Evolutionary conservation across 2,113 vertebrate genomes (phyloP).

Genomic region (Oxyruncus cristatus): DNA sequence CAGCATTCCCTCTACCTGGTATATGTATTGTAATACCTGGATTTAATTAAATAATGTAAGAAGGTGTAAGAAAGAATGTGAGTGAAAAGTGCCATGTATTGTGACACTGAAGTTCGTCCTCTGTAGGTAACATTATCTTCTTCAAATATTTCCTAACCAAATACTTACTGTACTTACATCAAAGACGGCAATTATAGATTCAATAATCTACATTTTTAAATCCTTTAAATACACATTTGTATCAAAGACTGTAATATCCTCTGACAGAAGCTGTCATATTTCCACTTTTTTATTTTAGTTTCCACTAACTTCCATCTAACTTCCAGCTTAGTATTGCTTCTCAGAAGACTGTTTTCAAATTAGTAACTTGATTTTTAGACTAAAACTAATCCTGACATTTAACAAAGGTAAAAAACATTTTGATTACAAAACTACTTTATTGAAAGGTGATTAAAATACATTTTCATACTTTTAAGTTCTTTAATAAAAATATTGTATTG

Average conservation of each 20-base stretch:
- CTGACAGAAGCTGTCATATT: neutral
- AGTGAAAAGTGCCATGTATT: neutral
- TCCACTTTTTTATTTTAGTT: neutral
- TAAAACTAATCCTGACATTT: neutral
- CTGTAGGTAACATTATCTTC: neutral
- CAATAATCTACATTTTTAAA: neutral
- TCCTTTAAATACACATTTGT: neutral
- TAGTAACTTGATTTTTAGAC: neutral
- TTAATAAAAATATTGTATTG: neutral
- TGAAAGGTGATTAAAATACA: neutral
- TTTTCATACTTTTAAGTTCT: neutral
- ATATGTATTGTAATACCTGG: neutral
- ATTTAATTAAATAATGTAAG: neutral
- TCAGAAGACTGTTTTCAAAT: neutral
- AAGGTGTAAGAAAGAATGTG: neutral
- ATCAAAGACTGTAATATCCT: neutral
- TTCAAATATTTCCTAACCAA: neutral
- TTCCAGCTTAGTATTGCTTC: neutral
- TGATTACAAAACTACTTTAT: neutral
- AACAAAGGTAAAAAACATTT: neutral
- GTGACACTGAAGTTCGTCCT: neutral
- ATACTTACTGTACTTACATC: neutral
- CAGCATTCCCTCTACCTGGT: neutral
- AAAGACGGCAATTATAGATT: neutral
- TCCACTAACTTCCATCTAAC: neutral